Percentiles rank a stretch among this genome's conserved stretches.
Conservation (phyloP, 2,797 vertebrate genomes). For the Bradypodion pumilum region DNA sequence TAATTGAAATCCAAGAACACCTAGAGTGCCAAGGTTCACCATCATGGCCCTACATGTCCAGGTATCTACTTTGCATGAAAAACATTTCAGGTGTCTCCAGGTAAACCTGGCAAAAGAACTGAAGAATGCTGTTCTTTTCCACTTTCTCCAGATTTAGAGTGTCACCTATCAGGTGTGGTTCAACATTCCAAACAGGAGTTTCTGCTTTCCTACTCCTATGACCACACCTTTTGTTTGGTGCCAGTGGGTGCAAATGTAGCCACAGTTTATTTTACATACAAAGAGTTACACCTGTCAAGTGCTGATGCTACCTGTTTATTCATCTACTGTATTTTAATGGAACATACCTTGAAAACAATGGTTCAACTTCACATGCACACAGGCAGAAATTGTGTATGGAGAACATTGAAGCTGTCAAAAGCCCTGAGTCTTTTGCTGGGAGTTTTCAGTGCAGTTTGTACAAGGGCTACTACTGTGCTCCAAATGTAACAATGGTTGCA, state of each 20-base stretch:
- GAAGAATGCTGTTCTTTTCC: neutral
- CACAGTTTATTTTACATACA: neutral
- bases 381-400: neutral
- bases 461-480: neutral
- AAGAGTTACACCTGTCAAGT: neutral
- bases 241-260: neutral
- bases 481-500: neutral
- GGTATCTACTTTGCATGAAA: neutral
- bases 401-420: neutral
- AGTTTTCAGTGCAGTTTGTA: neutral
- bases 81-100: neutral
- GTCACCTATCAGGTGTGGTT: neutral
- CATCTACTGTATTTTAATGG: neutral
- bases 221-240: neutral
- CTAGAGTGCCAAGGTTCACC: too few species aligned
- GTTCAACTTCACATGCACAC: neutral
- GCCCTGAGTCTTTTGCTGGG: neutral
- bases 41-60: neutral
- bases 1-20: too few species aligned
- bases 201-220: neutral
- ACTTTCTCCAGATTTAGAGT: neutral
- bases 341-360: neutral
- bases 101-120: neutral
- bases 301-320: neutral
- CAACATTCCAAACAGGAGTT: neutral